Percentiles rank a stretch among this genome's conserved stretches.
Evolutionary conservation across 2,113 vertebrate genomes (phyloP).

Genomic region (Rissa tridactyla): DNA sequence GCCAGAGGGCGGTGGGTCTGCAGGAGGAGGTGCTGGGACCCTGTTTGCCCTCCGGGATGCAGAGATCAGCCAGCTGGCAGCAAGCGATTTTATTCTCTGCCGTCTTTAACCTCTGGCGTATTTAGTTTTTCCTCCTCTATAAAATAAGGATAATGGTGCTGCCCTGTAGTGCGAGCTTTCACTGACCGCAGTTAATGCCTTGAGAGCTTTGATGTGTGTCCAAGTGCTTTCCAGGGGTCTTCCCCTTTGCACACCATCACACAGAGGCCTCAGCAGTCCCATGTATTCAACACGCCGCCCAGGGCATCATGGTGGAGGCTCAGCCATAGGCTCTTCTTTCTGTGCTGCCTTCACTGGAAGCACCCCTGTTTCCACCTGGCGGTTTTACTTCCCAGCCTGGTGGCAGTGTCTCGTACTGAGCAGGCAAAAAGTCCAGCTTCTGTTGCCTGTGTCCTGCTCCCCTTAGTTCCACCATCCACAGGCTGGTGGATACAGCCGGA

Average conservation of each 20-base stretch:
- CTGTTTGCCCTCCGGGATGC: not conserved
- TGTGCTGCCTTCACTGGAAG: not conserved
- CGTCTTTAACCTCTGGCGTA: not conserved
- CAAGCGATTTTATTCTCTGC: not conserved
- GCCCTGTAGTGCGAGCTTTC: not conserved
- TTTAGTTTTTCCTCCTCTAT: not conserved
- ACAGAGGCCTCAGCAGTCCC: not conserved
- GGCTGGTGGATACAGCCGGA: not conserved
- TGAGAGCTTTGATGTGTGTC: not conserved
- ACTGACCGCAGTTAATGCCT: rapidly evolving
- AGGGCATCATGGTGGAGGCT: not conserved
- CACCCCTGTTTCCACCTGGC: not conserved
- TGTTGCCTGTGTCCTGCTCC: not conserved
- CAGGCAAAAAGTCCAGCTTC: not conserved
- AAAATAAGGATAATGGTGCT: not conserved
- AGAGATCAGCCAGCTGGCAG: not conserved
- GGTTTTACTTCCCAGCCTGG: not conserved
- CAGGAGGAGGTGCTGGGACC: not conserved
- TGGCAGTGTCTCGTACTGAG: not conserved
- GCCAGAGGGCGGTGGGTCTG: not conserved
- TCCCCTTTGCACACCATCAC: not conserved
- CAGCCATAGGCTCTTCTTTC: not conserved
- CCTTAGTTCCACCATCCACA: not conserved
- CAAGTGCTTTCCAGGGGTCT: not conserved
- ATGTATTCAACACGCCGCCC: not conserved